phyloP scores from a whole-genome alignment of 2,797 vertebrate genomes.

The Tarsius wallacei region DNA sequence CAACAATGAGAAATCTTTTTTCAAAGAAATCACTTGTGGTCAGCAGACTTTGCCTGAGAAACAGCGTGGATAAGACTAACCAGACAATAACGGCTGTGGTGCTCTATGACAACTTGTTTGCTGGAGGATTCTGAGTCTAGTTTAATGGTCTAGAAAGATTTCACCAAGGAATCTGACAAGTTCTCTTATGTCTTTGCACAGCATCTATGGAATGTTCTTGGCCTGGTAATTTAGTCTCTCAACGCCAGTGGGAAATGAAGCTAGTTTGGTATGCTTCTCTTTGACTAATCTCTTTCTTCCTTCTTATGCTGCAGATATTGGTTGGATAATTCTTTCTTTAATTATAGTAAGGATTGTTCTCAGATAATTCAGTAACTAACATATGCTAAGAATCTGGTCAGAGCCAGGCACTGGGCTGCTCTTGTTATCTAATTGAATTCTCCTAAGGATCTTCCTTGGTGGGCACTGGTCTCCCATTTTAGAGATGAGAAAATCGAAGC shows the following conservation, averaged over 20 bases:
- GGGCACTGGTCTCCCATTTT: neutral
- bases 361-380: neutral
- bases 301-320: neutral
- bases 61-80: neutral
- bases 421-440: neutral
- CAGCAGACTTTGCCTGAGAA: slow-evolving; percentile 23
- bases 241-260: neutral
- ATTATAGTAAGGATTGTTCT: neutral
- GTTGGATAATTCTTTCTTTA: neutral
- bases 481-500: slow-evolving; percentile 48
- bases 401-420: neutral
- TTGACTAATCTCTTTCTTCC: neutral
- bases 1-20: neutral
- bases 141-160: neutral
- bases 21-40: neutral
- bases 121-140: neutral
- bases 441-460: neutral
- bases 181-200: neutral
- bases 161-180: slow-evolving; percentile 30
- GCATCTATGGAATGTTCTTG: neutral
- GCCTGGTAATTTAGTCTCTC: neutral
- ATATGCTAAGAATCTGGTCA: neutral
- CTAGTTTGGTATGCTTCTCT: slow-evolving; percentile 8
- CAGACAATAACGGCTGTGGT: neutral
- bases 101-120: neutral